phyloP scores from a whole-genome alignment of 2,113 vertebrate genomes.

The Eulemur rufifrons region DNA sequence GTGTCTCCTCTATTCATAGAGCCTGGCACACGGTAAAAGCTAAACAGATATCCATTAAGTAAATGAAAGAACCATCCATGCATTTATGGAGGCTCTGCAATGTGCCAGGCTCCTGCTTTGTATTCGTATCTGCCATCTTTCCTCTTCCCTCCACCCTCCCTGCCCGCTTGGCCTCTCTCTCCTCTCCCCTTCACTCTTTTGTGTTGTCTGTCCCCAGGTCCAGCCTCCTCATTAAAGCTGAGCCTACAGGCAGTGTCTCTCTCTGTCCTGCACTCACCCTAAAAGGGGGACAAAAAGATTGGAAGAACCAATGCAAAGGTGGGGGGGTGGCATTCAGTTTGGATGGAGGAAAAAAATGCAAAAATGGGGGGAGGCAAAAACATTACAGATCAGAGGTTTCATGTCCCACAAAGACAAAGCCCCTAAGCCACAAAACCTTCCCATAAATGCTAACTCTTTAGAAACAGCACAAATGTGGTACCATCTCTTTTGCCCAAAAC shows the following conservation, averaged over 20 bases:
- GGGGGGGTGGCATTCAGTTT: not conserved
- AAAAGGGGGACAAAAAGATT: not conserved
- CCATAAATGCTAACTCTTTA: not conserved
- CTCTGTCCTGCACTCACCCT: not conserved
- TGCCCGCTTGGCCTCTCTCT: not conserved
- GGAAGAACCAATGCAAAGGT: not conserved
- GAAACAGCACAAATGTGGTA: not conserved
- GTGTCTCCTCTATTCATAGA: slow-evolving; percentile 72
- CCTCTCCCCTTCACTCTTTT: not conserved
- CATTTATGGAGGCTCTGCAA: not conserved
- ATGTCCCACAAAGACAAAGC: not conserved
- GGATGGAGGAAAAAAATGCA: not conserved
- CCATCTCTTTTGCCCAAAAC: not conserved
- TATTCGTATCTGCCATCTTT: not conserved
- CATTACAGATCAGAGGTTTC: not conserved
- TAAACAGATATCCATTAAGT: slow-evolving; percentile 59
- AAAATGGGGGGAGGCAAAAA: not conserved
- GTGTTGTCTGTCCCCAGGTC: not conserved
- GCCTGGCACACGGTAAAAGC: slow-evolving; percentile 69
- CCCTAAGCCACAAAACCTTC: not conserved
- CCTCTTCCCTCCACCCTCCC: not conserved
- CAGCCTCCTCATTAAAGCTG: not conserved
- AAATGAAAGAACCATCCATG: slow-evolving; percentile 70
- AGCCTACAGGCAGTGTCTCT: not conserved
- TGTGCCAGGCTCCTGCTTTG: not conserved